Conservation (phyloP, 1,140 invertebrate genomes). For the Notospermus geniculatus region DNA sequence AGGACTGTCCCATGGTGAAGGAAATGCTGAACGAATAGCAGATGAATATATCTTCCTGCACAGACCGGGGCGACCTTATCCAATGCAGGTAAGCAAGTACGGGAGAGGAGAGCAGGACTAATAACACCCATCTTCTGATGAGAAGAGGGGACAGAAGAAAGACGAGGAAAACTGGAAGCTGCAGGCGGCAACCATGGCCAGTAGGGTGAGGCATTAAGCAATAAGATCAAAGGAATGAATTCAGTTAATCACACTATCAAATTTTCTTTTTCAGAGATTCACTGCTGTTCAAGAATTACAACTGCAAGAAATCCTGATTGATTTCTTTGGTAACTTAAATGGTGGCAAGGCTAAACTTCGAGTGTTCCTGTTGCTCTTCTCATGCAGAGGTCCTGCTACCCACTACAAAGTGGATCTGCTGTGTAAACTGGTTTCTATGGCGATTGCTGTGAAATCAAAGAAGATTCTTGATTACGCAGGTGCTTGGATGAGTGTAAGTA, state of each 20-base stretch:
- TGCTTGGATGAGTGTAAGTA: constrained; percentile 5
- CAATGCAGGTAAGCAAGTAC: no score
- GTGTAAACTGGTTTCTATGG: constrained; percentile 5
- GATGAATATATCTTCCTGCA: no score
- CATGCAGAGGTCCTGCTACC: background rate
- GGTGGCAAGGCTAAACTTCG: background rate
- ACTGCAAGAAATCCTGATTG: background rate
- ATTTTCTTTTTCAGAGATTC: background rate
- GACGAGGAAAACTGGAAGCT: no score
- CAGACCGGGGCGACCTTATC: no score
- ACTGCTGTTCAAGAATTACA: constrained; percentile 2
- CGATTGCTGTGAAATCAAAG: background rate
- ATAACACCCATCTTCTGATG: no score
- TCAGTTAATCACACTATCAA: background rate
- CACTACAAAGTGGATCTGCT: constrained; percentile 6
- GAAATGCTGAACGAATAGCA: no score
- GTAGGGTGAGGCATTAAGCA: no score
- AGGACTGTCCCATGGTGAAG: no score
- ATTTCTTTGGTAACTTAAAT: background rate
- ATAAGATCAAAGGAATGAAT: no score
- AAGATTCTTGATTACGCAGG: constrained; percentile 1
- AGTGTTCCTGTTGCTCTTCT: background rate
- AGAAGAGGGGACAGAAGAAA: no score
- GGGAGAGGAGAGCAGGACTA: no score
- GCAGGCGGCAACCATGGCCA: no score